A percentile compares a stretch with the other conserved stretches of the same genome.
Evolutionary conservation across 2,888 invertebrate species (phyloP).

Genomic region (Tyria jacobaeae): DNA sequence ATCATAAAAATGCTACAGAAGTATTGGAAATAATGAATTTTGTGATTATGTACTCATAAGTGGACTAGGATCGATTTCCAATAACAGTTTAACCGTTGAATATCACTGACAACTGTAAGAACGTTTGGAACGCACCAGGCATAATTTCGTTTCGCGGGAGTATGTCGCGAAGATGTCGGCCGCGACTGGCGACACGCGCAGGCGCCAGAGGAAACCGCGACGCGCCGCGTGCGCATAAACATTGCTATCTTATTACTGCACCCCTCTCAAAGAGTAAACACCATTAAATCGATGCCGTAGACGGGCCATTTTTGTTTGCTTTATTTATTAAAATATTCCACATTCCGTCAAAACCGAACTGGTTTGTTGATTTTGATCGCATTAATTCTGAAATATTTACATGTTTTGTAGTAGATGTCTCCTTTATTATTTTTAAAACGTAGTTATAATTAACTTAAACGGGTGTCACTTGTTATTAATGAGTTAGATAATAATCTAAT

Average conservation of each 20-base stretch:
- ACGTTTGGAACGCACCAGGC: conserved; percentile 73
- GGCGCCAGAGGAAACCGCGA: conserved; percentile 63
- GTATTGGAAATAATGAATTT: conserved; percentile 20
- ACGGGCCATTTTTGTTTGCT: conserved; percentile 47
- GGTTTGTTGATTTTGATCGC: conserved; percentile 45
- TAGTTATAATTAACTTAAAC: conserved; percentile 20
- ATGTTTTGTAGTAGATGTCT: conserved; percentile 47
- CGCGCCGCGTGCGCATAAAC: conserved; percentile 57
- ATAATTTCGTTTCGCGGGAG: conserved; percentile 72
- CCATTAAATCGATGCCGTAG: conserved; percentile 39
- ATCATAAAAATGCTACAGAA: conserved; percentile 33
- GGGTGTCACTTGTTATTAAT: conserved; percentile 20
- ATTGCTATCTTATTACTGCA: conserved; percentile 50
- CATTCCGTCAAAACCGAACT: conserved; percentile 56
- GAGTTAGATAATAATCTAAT: conserved; percentile 18
- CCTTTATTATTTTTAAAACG: conserved; percentile 34
- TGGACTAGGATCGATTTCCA: conserved; percentile 61
- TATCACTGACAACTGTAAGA: conserved; percentile 69
- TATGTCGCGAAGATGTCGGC: conserved; percentile 58
- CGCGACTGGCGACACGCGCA: conserved; percentile 61
- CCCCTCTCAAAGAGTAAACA: conserved; percentile 51
- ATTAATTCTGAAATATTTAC: conserved; percentile 51
- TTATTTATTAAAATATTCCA: conserved; percentile 52
- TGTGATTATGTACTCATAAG: conserved; percentile 26
- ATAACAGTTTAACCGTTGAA: conserved; percentile 55